Base-by-base conservation (phyloP, 2,113 vertebrate species). In the Nesoenas mayeri region DNA sequence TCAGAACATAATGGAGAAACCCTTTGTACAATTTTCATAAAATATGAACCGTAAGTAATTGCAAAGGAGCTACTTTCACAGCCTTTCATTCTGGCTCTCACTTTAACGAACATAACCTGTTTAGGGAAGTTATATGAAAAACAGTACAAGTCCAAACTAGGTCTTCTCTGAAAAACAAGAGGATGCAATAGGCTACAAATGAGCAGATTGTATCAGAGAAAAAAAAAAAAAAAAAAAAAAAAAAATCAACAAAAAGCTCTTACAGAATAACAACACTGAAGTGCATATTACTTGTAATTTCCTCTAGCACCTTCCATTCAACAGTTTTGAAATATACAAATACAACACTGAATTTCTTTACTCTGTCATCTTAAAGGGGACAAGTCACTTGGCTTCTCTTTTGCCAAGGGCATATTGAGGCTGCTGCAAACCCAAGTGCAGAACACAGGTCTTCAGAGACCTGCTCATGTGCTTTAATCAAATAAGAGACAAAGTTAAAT, bases 91-190 rank as follows among this genome's bases (percentile, higher is more conserved):
- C 44, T 3, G 2, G 10, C 50, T 72, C n/a, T 65, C 48, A 28
- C 74, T 92, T 70, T n/a, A 80, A 93, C 48, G 16, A 96, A 11
- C 4, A 25, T 5, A 91, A 58, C 21, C 11, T 58, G 54, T 88
- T 91, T 40, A 83, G 42, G 75, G 58, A 89, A 90, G 50, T 29
- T 42, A 20, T 34, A 91, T 70, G 51, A 82, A 95, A 93, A 96
- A 38, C 51, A 85, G 85, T 31, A 31, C 47, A 71, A 88, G 88
- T 60, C 60, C 48, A 50, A 74, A 85, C 79, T 29, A 91, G 20
- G 79, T 42, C 66, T 85, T 77, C 28, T 69, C 62, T 47, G 13
- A 88, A 75, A 71, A 89, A 9, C 53, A 57, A 61, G 17, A 78
- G 48, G 42, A 73, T 1, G 0, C 28, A 82, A 11, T 10, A 15